Base-by-base conservation (phyloP, 2,113 vertebrate species). In the Rousettus leschenaultii region DNA sequence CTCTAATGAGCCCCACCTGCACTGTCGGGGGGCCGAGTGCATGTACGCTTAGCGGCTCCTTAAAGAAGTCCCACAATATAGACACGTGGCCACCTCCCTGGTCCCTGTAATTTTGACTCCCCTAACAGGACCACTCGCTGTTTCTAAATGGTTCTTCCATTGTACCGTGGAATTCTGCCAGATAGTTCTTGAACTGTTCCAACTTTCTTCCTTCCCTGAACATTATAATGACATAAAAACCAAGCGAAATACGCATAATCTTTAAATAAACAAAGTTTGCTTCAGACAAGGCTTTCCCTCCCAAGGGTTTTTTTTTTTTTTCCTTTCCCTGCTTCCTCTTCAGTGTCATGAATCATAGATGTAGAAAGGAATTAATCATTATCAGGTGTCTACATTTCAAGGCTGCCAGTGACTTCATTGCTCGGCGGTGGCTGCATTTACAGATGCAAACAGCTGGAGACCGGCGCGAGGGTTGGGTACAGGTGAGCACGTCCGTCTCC, bases 401-500 rank as follows among this genome's bases (percentile, higher is more conserved):
- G 51, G 4, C 30, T 73, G 35, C 30, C 43, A 7, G 1, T 35
- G 48, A n/a, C 57, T 40, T 70, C 61, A 35, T 5, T n/a, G 48
- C 74, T 38, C 48, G 3, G 48, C 0, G 28, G 51, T 1, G 28
- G 70, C 35, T 96, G 79, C 12, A 33, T 16, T 6, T 14, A 13
- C 66, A 21, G 57, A n/a, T 3, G 38, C 40, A 40, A 48, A 12
- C 10, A 24, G 59, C 5, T 30, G 7, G 18, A 40, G 43, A 40
- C 15, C 1, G 24, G 40, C 4, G 48, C 1, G 51, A 77, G 45
- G 0, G 1, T 0, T 45, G 45, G 68, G 21, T 28, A 14, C 48
- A 33, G 10, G 10, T 24, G 35, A 59, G 8, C 2, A 2, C 3
- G 38, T 12, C 21, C 14, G 1, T 24, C 24, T 43, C 22, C 30